Conservation (phyloP, 2,888 invertebrate species). For the Seira musarum region DNA sequence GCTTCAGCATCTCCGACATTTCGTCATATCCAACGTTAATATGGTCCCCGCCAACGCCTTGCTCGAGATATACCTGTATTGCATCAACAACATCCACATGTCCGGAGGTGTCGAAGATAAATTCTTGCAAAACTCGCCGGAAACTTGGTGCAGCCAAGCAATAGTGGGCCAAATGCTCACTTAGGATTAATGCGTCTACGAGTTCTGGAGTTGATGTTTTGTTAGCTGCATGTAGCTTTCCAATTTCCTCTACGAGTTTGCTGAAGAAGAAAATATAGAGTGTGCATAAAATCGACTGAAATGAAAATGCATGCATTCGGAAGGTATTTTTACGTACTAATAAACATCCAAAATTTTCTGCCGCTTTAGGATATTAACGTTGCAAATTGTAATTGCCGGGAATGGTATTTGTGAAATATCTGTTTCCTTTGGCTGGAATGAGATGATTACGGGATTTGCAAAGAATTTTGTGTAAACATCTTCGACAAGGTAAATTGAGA, state of each 20-base stretch:
- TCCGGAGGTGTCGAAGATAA: slow-evolving; percentile 11
- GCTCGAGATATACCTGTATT: neutral
- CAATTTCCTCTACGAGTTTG: neutral
- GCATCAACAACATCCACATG: neutral
- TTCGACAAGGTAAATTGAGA: slow-evolving; percentile 56
- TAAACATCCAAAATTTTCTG: too few relatives aligned
- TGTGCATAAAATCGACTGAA: too few relatives aligned
- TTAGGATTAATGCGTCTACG: neutral
- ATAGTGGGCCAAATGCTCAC: slow-evolving; percentile 18
- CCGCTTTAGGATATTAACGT: slow-evolving; percentile 84
- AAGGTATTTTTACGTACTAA: too few relatives aligned
- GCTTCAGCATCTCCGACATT: neutral
- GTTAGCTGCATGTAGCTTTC: neutral
- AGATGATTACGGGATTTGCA: slow-evolving; percentile 83
- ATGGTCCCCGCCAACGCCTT: neutral
- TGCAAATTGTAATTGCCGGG: slow-evolving; percentile 88
- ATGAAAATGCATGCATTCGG: too few relatives aligned
- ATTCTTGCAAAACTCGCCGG: slow-evolving; percentile 11
- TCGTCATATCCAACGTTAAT: neutral
- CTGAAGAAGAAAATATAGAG: too few relatives aligned
- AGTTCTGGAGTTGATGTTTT: neutral
- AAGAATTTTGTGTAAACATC: slow-evolving; percentile 77
- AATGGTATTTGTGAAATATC: slow-evolving; percentile 82
- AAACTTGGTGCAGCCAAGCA: slow-evolving; percentile 38
- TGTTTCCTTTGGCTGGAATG: slow-evolving; percentile 82